Base-by-base conservation (phyloP, 2,888 invertebrate genomes). In the Bruchidius siliquastri region DNA sequence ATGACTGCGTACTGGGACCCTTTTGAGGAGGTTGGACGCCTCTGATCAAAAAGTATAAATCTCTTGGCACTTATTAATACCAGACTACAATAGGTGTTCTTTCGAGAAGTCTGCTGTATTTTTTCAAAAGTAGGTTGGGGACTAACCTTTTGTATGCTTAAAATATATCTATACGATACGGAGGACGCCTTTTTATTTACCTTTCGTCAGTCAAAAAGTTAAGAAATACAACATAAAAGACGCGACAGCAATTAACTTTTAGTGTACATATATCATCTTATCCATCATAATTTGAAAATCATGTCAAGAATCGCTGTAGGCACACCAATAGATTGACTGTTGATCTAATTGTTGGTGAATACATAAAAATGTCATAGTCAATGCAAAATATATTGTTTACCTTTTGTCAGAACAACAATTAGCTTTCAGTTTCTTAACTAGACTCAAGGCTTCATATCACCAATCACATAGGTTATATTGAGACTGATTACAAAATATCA, bases 41-140 rank as follows among this genome's bases (percentile, higher is more conserved):
- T 1, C 49, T 78, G 77, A 32, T 10, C 21, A 69, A 74, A 71
- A 71, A 68, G 71, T 76, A 76, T 79, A 77, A 76, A 78, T 79
- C 82, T 79, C 79, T 77, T 79, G 79, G 49, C 78, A 81, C 79
- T 80, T 81, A 81, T 82, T 81, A 81, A 82, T 82, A 81, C 81
- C 81, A 82, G 82, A 82, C 82, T 82, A 82, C 81, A 82, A 82
- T 82, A 81, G 81, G 81, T 81, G 80, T 80, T 49, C 81, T 81
- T 81, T 82, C 79, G 79, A 81, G 77, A 77, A 77, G 80, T 79
- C 80, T 79, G 80, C 79, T 79, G 79, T 81, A 77, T 82, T 81
- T 82, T 82, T 81, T 81, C 75, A 72, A 77, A 78, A 77, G 78
- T 78, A 78, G 78, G 78, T 67, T 76, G 78, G 49, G 74, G 75